A percentile compares a stretch with the other conserved stretches of the same genome.
phyloP scores from a whole-genome alignment of 1,140 invertebrate genomes.

The Calephelis nemesis region DNA sequence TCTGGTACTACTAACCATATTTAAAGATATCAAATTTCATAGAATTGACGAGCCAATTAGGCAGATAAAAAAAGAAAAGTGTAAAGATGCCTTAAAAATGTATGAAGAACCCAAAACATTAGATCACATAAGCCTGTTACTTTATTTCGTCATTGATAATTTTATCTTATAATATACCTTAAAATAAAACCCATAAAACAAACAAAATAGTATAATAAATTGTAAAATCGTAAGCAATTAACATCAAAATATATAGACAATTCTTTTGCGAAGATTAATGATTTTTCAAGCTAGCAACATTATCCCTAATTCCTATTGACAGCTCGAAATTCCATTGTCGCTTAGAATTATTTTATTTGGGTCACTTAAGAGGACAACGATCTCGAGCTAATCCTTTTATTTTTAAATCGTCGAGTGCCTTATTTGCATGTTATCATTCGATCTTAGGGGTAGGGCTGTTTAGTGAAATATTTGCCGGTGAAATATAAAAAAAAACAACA shows the following conservation, averaged over 20 bases:
- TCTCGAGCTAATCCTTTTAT: constrained; percentile 65
- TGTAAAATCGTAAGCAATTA: constrained; percentile 10
- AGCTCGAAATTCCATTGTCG: constrained; percentile 50
- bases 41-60: too few relatives aligned
- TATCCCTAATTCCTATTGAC: constrained; percentile 70
- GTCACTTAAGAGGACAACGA: constrained; percentile 67
- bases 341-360: constrained; percentile 70
- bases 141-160: background rate
- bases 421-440: constrained; percentile 69
- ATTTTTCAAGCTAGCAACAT: constrained; percentile 64
- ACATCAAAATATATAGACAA: constrained; percentile 11
- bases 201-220: constrained; percentile 1
- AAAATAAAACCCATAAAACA: constrained; percentile 4
- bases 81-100: too few relatives aligned
- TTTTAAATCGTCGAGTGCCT: constrained; percentile 55
- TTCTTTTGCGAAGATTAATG: constrained; percentile 39
- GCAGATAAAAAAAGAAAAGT: too few relatives aligned
- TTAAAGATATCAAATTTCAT: too few relatives aligned
- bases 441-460: constrained; percentile 55
- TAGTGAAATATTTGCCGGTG: constrained; percentile 66
- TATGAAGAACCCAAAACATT: background rate
- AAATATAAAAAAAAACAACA: constrained; percentile 55
- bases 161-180: background rate
- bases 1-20: too few relatives aligned
- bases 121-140: background rate